phyloP scores from a whole-genome alignment of 2,113 vertebrate species.

The Pelusios castaneus region DNA sequence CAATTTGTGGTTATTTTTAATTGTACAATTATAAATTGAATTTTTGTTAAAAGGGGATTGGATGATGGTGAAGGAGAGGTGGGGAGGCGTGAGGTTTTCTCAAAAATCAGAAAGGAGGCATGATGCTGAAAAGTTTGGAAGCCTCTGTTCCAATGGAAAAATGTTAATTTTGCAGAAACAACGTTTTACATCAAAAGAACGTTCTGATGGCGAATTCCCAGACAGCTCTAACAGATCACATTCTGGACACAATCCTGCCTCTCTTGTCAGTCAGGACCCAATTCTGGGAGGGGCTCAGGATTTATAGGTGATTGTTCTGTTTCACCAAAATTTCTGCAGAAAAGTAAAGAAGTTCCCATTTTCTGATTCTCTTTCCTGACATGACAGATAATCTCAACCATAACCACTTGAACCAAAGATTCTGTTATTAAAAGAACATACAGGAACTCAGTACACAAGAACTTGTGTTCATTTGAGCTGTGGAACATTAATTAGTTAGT shows the following conservation, averaged over 20 bases:
- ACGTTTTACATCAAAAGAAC: background rate
- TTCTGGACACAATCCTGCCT: background rate
- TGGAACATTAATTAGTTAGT: rapidly evolving
- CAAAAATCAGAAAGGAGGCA: no score
- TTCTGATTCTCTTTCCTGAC: background rate
- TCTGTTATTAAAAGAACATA: background rate
- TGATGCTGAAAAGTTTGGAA: no score
- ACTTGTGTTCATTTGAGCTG: background rate
- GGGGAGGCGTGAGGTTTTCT: no score
- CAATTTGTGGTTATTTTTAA: no score
- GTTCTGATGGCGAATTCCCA: background rate
- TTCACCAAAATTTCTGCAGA: background rate
- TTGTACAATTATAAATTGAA: no score
- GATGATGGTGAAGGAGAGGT: no score
- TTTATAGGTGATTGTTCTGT: background rate
- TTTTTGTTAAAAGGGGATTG: no score
- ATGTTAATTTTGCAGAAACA: background rate
- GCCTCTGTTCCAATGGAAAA: background rate
- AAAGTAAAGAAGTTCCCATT: background rate
- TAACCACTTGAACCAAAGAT: background rate
- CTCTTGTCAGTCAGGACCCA: background rate
- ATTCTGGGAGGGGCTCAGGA: background rate
- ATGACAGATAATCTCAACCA: background rate
- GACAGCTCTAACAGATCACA: background rate
- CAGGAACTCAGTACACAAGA: background rate